These are phyloP conservation scores for Hippasteria phrygiana DNA, from an alignment of 53 echinoderm and acorn worm species.

Conservation along the genomic window DNA sequence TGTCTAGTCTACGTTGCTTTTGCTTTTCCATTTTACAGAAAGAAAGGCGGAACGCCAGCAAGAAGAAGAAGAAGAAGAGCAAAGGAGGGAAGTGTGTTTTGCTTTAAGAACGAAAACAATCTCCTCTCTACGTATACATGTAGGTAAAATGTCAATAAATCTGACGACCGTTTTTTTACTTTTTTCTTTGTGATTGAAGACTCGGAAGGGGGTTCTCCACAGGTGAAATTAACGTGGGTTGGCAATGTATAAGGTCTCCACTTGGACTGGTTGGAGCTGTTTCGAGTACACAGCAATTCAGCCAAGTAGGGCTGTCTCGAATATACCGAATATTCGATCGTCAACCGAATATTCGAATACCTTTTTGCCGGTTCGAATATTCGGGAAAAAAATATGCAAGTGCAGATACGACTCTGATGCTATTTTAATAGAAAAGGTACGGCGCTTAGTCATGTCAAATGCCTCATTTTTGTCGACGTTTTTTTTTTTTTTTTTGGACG, in stretches of 20 bases:
- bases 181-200: not conserved
- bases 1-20: no score
- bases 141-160: not conserved
- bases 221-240: not conserved
- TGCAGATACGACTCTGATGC: no score
- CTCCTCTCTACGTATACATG: not conserved
- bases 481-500: no score
- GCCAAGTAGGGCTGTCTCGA: no score
- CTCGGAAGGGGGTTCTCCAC: not conserved
- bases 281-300: no score
- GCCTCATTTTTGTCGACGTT: no score
- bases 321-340: no score
- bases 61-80: conserved; percentile 83
- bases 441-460: no score
- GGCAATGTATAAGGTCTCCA: not conserved
- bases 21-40: conserved; percentile 75
- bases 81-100: conserved; percentile 72
- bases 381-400: no score
- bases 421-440: no score
- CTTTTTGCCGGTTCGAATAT: no score
- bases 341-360: no score
- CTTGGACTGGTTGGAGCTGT: not conserved
- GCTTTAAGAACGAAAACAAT: conserved; percentile 35
- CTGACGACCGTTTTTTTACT: not conserved
- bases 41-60: conserved; percentile 83